These are phyloP conservation scores for Xenentodon cancila DNA, from an alignment of 2,797 vertebrate genomes.

Conservation along the genomic window DNA sequence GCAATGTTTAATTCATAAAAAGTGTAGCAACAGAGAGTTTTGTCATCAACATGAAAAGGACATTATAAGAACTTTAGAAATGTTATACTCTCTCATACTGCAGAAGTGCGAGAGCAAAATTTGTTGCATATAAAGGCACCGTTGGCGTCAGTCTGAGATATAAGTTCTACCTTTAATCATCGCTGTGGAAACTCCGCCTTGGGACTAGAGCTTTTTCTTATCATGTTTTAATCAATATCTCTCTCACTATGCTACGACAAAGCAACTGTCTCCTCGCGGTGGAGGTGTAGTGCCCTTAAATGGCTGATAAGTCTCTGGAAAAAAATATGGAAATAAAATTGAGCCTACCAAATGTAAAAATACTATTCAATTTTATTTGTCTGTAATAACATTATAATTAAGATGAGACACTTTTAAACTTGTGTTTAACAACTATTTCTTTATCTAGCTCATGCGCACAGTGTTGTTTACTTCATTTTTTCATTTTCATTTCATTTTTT, in stretches of 20 bases:
- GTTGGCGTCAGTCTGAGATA: slow-evolving; percentile 45
- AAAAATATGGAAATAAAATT: slow-evolving; percentile 27
- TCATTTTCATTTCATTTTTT: slow-evolving; percentile 21
- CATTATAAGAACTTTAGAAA: slow-evolving; percentile 28
- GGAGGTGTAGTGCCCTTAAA: slow-evolving; percentile 41
- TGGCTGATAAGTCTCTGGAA: slow-evolving; percentile 38
- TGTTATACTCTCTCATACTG: slow-evolving; percentile 29
- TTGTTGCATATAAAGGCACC: slow-evolving; percentile 47
- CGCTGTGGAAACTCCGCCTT: slow-evolving; percentile 67
- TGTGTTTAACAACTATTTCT: slow-evolving; percentile 18
- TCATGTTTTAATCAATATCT: slow-evolving; percentile 84
- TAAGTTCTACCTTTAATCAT: slow-evolving; percentile 71
- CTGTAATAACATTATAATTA: slow-evolving; percentile 14
- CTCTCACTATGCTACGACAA: slow-evolving; percentile 77
- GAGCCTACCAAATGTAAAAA: slow-evolving; percentile 12
- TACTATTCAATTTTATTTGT: background rate
- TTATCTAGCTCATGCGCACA: slow-evolving; percentile 27
- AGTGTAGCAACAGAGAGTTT: background rate
- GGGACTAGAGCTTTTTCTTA: slow-evolving; percentile 79
- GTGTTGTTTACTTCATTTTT: slow-evolving; percentile 22
- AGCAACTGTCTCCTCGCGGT: slow-evolving; percentile 60
- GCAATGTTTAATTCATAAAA: background rate
- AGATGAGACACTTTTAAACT: slow-evolving; percentile 8
- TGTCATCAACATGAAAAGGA: slow-evolving; percentile 17
- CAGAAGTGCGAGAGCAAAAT: slow-evolving; percentile 38